Base-by-base conservation (phyloP, 2,113 vertebrate genomes). In the Chloebia gouldiae region DNA sequence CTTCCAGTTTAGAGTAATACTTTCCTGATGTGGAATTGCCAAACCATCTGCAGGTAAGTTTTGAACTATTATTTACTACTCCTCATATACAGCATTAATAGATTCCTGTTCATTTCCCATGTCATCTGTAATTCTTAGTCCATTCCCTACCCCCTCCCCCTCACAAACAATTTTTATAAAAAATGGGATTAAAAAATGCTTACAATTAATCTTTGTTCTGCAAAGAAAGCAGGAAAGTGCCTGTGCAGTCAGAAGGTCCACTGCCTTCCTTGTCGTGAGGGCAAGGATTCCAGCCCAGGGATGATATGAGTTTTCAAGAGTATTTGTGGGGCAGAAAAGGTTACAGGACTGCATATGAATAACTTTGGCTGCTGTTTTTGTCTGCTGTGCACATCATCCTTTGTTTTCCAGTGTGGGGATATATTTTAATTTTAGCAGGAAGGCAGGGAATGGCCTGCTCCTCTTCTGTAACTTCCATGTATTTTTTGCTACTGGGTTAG, bases 11-110 rank as follows among this genome's bases (percentile, higher is more conserved):
- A 66, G 30, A 40, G 45, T 61, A 69, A 90, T 77, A 47, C 54
- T 79, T 92, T 61, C 84, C 93, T 91, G 47, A 79, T 88, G 68
- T 31, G 59, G 78, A 89, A 79, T 64, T 83, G 47, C 78, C 73
- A 81, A 60, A 76, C 65, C 78, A 77, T 49, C 89, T 95, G 70
- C 54, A 77, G 79, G 27, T 42, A 57, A 45, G 40, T 35, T 85
- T 76, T 76, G 20, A 53, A 64, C 33, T 60, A 8, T 68, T 79
- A 71, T 57, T 84, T 92, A 81, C 57, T 61, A 31, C 25, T 50
- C 33, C 6, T 87, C 51, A 25, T 37, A 51, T 25, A 54, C 27
- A 25, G 40, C 47, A 40, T 54, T 42, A 66, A 47, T n/a, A 66
- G 39, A 17, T 63, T 69, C 47, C 49, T 90, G 25, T 65, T 69